Evolutionary conservation across 2,888 invertebrate genomes (phyloP).

Genomic region (Drosophila lacicola): DNA sequence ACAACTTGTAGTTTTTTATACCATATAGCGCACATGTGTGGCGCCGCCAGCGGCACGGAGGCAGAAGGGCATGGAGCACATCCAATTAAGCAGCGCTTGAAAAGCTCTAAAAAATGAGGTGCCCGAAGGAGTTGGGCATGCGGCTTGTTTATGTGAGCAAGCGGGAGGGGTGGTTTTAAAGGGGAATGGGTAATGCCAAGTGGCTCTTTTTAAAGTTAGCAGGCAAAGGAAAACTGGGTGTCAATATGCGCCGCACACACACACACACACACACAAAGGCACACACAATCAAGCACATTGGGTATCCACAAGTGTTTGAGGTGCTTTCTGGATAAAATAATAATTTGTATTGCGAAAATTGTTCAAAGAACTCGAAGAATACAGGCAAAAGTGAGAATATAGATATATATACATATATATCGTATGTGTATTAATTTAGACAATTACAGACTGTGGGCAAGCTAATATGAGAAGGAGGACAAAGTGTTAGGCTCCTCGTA

Average conservation of each 20-base stretch:
- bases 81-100: slow-evolving; percentile 76
- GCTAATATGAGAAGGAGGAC: no score
- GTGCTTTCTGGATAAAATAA: neutral
- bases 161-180: no score
- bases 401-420: no score
- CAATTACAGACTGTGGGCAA: no score
- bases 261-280: neutral
- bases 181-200: slow-evolving; percentile 27
- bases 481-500: no score
- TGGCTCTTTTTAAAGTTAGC: slow-evolving; percentile 34
- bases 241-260: slow-evolving; percentile 2
- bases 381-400: no score
- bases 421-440: no score
- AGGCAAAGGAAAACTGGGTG: neutral
- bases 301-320: neutral
- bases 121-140: slow-evolving; percentile 15
- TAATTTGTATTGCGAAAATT: neutral
- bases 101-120: slow-evolving; percentile 67
- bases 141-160: neutral
- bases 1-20: slow-evolving; percentile 49
- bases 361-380: neutral
- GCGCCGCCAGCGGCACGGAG: slow-evolving; percentile 33
- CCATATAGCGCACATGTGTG: slow-evolving; percentile 57
- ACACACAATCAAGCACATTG: neutral
- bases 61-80: slow-evolving; percentile 49